These are phyloP conservation scores for Squalus acanthias DNA, from an alignment of 2,797 vertebrate species.

Conservation along the genomic window DNA sequence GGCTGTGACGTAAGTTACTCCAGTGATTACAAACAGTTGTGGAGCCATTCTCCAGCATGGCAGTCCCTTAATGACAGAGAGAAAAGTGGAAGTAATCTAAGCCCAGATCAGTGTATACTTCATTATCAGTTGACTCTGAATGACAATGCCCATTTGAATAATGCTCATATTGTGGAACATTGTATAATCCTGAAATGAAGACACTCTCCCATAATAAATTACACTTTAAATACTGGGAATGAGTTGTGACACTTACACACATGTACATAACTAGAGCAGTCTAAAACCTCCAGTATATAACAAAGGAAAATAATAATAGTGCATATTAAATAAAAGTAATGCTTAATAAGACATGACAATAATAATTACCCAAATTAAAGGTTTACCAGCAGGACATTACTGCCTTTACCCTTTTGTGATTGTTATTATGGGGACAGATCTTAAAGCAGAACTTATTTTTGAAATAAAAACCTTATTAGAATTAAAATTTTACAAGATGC, in stretches of 20 bases:
- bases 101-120: not conserved
- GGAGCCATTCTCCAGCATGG: not conserved
- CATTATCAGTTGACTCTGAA: not conserved
- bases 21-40: not conserved
- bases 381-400: not conserved
- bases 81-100: not conserved
- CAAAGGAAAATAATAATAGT: not conserved
- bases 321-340: not conserved
- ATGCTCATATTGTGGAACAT: not conserved
- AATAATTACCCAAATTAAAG: not conserved
- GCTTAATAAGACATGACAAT: not conserved
- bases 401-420: not conserved
- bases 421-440: not conserved
- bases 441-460: not conserved
- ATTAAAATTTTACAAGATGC: not conserved
- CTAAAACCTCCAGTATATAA: not conserved
- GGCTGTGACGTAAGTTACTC: not conserved
- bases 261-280: not conserved
- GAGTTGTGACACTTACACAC: not conserved
- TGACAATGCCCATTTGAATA: no score
- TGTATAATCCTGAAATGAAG: not conserved
- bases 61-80: not conserved
- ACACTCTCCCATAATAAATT: not conserved
- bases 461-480: not conserved
- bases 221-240: not conserved